These are phyloP conservation scores for Pitangus sulphuratus DNA, from an alignment of 2,797 vertebrate species.

Conservation along the genomic window DNA sequence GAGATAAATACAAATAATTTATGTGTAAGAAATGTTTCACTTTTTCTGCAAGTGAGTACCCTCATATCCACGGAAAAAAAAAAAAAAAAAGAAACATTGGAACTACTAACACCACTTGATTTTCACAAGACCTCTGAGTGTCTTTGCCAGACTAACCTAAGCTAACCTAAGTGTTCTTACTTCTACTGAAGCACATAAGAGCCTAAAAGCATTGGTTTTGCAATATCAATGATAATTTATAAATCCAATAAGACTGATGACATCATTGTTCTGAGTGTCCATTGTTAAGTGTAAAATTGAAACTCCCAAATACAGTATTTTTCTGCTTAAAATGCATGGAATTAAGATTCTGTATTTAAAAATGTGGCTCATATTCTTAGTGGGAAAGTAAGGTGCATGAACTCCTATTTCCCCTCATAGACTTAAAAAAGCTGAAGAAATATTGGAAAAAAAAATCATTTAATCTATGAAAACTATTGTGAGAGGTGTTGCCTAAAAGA, in stretches of 20 bases:
- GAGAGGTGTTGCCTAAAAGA: neutral
- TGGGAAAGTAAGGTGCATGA: accelerated
- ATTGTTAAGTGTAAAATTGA: neutral
- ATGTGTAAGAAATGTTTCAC: neutral
- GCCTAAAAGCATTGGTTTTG: neutral
- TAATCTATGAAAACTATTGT: neutral
- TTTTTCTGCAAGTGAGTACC: neutral
- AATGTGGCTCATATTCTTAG: neutral
- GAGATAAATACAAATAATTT: neutral
- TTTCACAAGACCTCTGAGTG: neutral
- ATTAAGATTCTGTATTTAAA: neutral
- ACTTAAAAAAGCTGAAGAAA: neutral
- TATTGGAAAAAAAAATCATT: neutral
- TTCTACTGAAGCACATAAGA: neutral
- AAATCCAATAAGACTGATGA: neutral
- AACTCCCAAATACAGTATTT: neutral
- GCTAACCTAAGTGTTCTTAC: neutral
- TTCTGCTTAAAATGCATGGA: neutral
- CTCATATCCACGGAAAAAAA: neutral
- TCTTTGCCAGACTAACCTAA: neutral
- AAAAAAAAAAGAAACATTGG: neutral
- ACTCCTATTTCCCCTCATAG: neutral
- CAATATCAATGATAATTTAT: neutral
- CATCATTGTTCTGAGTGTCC: neutral
- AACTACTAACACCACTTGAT: accelerated